Base-by-base conservation (phyloP, 1,140 invertebrate species). In the Asobara japonica region DNA sequence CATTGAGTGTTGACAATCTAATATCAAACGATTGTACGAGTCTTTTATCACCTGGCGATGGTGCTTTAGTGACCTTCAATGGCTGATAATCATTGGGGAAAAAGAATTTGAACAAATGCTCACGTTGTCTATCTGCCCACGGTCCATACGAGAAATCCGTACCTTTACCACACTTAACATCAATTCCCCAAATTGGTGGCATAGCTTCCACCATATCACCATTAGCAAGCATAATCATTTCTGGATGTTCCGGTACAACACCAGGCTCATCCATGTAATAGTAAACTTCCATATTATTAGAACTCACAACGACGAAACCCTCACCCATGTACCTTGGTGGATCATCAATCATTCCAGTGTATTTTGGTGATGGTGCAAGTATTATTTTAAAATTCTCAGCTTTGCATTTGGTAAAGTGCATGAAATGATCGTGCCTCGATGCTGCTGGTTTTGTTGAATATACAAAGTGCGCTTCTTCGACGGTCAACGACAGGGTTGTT, bases 131-230 rank as follows among this genome's bases (percentile, higher is more conserved):
- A 85, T 99, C 98, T 5, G 97, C 97, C 97, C 97, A 99, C 3
- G 98, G 97, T 1, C 98, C 98, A 81, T 98, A 99, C 85, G 96
- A 98, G 78, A 99, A 97, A 83, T 99, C 96, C 41, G 98, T 99
- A 22, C 94, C 97, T 89, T 98, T 98, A 1, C 97, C 95, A 89
- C 97, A 98, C 84, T 97, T 97, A 18, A 98, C 95, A 84, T 98
- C 96, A 3, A 98, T 92, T 2, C 96, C 96, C 95, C 96, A 97
- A 75, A 96, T 95, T 0, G 97, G 97, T 13, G 95, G 95, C 71
- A 95, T 94, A 13, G 95, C 94, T 80, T 96, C 93, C 5, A 97
- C 94, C 62, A 96, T 92, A 85, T 98, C 96, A 0, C 97, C 97
- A 88, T 98, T 97, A 0, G 95, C 95, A 65, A 98, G 84, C 77